Base-by-base conservation (phyloP, 2,888 invertebrate genomes). In the Leptinotarsa tumamoca region DNA sequence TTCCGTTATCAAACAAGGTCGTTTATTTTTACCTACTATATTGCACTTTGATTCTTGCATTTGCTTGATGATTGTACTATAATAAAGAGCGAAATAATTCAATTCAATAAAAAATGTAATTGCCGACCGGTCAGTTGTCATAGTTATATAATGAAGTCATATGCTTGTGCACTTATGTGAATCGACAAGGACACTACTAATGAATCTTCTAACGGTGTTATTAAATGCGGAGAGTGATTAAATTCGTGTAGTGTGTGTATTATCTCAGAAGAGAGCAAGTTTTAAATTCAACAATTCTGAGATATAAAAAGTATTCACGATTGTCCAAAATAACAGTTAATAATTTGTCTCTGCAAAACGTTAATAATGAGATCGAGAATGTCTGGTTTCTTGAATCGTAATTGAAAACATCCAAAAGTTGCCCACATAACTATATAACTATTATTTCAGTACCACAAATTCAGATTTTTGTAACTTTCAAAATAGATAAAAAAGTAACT, bases 1-100 rank as follows among this genome's bases (percentile, higher is more conserved):
- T 78, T 82, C 82, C 78, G 81, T 84, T 82, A 82, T 77, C 71
- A 52, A 52, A 50, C 79, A 83, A 83, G 81, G 83, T 80, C 79
- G 77, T 68, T 70, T 69, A 67, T 70, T 74, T 74, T 71, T 51
- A 74, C 56, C 52, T 66, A 66, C 68, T 17, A 67, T 56, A 69
- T 43, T 68, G 76, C 63, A 76, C 76, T 76, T 76, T 73, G 76
- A 67, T 71, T 69, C 63, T 50, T 58, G 68, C 23, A 61, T 74
- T 74, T 67, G 27, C n/a, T 7, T 27, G 63, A 63, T 63, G 63
- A 17, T 72, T 27, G n/a, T 68, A 50, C n/a, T 27, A 70, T 56
- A 70, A 58, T 58, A 70, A 21, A 21, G 3, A 27, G 50, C 3
- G 18, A 33, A 54, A 27, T 51, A 69, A 51, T 69, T 69, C 43